Base-by-base conservation (phyloP, 2,797 vertebrate species). In the Remorina albescens region DNA sequence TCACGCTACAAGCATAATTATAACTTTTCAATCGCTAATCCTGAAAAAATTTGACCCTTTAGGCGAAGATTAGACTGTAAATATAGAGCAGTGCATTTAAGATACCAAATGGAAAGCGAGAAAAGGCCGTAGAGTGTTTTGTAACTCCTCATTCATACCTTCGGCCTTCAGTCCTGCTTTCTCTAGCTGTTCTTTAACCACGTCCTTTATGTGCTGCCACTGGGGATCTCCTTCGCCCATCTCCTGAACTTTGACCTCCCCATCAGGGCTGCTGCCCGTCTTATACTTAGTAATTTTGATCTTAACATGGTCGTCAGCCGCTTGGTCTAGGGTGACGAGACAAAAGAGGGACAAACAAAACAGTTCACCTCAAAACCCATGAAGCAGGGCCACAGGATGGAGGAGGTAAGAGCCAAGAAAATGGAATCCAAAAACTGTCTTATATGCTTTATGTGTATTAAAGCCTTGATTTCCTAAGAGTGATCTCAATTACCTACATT, bases 181-280 rank as follows among this genome's bases (percentile, higher is more conserved):
- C 94, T 97, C 96, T 96, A 98, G 95, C 95, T 98, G 95, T 56
- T 97, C 97, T 93, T 96, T 97, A 91, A 98, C 96, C 94, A 97
- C 95, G 89, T 95, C 96, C 94, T 98, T 96, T 92, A 98, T 96
- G 91, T 96, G 96, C 91, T 94, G 95, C 95, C 97, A 96, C 90
- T 97, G 96, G 64, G 96, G 95, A 86, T 96, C 95, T 86, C 95
- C 96, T 93, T 95, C 94, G 73, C 94, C 95, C 96, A 96, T 94
- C 93, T 97, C 96, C 90, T 94, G 94, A 92, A 96, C 95, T 92
- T 94, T 96, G 92, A 96, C 93, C 89, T 96, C 95, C 83, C 90
- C 94, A 91, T 95, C 95, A 82, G 91, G 95, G 90, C 93, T 91
- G 89, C 94, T 91, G 92, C 96, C 90, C 65, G 95, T 93, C 85